phyloP scores from a whole-genome alignment of 2,113 vertebrate genomes.

The Bos indicus region DNA sequence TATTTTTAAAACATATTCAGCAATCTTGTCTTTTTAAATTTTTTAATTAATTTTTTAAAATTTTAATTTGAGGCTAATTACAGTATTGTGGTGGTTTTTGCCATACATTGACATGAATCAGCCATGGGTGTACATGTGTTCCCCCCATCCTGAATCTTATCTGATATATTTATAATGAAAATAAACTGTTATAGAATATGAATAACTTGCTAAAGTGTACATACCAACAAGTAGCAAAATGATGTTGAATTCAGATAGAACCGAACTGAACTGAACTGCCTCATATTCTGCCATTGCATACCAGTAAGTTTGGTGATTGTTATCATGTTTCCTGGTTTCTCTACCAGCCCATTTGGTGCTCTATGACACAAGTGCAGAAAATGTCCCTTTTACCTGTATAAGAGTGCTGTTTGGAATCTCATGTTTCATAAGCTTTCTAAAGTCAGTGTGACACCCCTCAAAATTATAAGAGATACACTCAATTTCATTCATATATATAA shows the following conservation, averaged over 20 bases:
- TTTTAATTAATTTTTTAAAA: not conserved
- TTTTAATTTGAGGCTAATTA: not conserved
- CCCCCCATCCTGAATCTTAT: not conserved
- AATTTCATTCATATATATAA: not conserved
- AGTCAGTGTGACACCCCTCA: not conserved
- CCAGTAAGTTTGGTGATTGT: not conserved
- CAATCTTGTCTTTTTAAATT: not conserved
- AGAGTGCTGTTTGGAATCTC: not conserved
- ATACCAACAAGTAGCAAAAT: not conserved
- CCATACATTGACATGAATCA: not conserved
- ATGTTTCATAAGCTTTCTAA: not conserved
- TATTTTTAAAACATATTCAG: not conserved
- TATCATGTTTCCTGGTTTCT: not conserved
- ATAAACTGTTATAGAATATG: not conserved
- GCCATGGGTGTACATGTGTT: not conserved
- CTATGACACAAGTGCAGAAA: not conserved
- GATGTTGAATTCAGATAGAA: not conserved
- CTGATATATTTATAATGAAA: not conserved
- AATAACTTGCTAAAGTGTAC: not conserved
- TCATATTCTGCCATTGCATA: not conserved
- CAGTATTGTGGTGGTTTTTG: not conserved
- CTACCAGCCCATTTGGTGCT: not conserved
- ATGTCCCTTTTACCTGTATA: not conserved
- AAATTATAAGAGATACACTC: not conserved
- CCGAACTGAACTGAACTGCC: too few species aligned